Evolutionary conservation across 1,140 invertebrate species (phyloP).

Genomic region (Diuraphis noxia): DNA sequence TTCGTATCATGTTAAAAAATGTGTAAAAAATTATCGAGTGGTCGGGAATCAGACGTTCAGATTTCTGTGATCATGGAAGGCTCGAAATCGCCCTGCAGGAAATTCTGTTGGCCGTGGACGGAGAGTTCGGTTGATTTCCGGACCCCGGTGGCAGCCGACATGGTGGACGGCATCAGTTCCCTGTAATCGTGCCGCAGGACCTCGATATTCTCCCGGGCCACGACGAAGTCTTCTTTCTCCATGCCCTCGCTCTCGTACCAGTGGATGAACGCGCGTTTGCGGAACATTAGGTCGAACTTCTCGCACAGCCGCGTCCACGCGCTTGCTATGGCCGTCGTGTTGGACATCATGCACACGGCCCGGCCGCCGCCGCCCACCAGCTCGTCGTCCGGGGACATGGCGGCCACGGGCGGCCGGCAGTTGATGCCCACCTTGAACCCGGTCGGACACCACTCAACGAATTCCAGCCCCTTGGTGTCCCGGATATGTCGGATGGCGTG

Average conservation of each 20-base stretch:
- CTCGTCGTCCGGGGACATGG: conserved; percentile 57
- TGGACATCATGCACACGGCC: conserved; percentile 79
- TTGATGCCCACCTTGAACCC: conserved; percentile 62
- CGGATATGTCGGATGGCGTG: conserved; percentile 65
- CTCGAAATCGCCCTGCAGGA: neutral
- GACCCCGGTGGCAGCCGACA: neutral
- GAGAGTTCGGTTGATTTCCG: too few species aligned
- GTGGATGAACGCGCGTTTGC: conserved; percentile 82
- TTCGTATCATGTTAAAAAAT: neutral
- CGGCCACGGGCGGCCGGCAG: conserved; percentile 53
- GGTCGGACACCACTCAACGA: conserved; percentile 70
- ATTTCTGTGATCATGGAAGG: neutral
- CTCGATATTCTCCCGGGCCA: conserved; percentile 55
- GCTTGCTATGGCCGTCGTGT: conserved; percentile 80
- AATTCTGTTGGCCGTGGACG: neutral
- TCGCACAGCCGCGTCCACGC: conserved; percentile 78
- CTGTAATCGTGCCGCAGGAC: conserved; percentile 53
- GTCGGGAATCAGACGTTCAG: neutral
- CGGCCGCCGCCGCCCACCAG: conserved; percentile 51
- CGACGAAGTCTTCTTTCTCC: conserved; percentile 55
- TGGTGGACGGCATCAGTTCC: neutral
- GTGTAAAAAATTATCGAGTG: neutral
- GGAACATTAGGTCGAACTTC: conserved; percentile 83
- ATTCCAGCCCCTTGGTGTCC: conserved; percentile 60
- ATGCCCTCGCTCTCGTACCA: conserved; percentile 82